phyloP scores from a whole-genome alignment of 2,113 vertebrate species.

The Eonycteris spelaea region DNA sequence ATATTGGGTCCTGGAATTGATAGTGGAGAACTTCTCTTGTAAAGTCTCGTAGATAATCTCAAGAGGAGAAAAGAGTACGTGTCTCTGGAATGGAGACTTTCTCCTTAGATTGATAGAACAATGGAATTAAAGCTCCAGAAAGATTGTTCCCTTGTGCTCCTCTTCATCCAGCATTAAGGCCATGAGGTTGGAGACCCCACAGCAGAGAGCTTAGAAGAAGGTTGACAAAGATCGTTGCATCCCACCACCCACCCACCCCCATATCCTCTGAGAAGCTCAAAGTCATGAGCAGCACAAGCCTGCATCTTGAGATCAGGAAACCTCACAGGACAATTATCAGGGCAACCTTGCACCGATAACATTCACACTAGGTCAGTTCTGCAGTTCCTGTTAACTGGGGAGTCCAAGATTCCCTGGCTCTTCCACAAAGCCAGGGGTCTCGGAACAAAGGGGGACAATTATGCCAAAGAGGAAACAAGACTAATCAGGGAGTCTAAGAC shows the following conservation, averaged over 20 bases:
- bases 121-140: background rate
- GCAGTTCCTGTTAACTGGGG: background rate
- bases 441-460: background rate
- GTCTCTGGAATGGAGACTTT: background rate
- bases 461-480: background rate
- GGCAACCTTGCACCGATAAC: background rate
- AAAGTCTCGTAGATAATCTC: background rate
- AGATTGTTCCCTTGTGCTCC: background rate
- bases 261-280: background rate
- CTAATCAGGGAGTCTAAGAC: background rate
- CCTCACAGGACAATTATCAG: background rate
- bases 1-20: background rate
- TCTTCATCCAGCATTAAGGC: background rate
- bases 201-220: background rate
- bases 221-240: background rate
- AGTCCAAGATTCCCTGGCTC: background rate
- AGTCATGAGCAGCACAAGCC: background rate
- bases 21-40: background rate
- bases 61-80: background rate
- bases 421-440: background rate
- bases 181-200: background rate
- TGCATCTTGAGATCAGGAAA: background rate
- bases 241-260: background rate
- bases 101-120: background rate
- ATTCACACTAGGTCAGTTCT: background rate